A percentile compares a stretch with the other conserved stretches of the same genome.
These are phyloP conservation scores for Pseudocheirus occidentalis DNA, from an alignment of 2,797 vertebrate species.

Conservation along the genomic window DNA sequence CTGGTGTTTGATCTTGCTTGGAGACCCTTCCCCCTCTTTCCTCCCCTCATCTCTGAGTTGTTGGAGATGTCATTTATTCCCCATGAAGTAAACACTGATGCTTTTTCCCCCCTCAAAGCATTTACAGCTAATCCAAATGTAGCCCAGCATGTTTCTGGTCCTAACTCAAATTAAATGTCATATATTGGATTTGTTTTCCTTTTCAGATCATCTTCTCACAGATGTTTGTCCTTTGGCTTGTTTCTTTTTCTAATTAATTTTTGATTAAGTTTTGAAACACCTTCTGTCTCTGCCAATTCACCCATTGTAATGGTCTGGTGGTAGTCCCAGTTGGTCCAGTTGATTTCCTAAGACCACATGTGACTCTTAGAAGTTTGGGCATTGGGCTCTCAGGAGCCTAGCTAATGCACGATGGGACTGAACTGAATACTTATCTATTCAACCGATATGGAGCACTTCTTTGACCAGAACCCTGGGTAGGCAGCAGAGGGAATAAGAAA, in stretches of 20 bases:
- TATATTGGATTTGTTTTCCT: constrained; percentile 77
- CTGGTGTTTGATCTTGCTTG: neutral
- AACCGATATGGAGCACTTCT: neutral
- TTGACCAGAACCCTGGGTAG: constrained; percentile 19
- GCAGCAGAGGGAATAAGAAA: neutral
- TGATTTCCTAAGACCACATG: constrained; percentile 33
- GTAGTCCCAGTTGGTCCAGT: constrained; percentile 54
- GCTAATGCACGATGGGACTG: neutral
- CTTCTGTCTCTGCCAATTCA: constrained; percentile 81
- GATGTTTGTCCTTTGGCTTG: constrained; percentile 86
- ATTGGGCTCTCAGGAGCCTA: neutral
- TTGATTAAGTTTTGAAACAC: constrained; percentile 83
- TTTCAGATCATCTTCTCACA: constrained; percentile 74
- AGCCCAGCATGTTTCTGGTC: constrained; percentile 76
- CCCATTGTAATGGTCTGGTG: constrained; percentile 70
- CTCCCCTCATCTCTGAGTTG: neutral
- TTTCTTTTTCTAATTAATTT: constrained; percentile 85
- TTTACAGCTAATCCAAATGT: constrained; percentile 64
- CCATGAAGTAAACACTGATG: constrained; percentile 32
- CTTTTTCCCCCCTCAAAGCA: constrained; percentile 9
- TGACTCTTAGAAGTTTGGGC: constrained; percentile 57
- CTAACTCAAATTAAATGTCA: constrained; percentile 75
- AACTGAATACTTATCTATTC: neutral
- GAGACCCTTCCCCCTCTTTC: neutral
- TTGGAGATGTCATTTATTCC: constrained; percentile 23